Conservation (phyloP, 2,797 vertebrate species). For the Tarsius wallacei region DNA sequence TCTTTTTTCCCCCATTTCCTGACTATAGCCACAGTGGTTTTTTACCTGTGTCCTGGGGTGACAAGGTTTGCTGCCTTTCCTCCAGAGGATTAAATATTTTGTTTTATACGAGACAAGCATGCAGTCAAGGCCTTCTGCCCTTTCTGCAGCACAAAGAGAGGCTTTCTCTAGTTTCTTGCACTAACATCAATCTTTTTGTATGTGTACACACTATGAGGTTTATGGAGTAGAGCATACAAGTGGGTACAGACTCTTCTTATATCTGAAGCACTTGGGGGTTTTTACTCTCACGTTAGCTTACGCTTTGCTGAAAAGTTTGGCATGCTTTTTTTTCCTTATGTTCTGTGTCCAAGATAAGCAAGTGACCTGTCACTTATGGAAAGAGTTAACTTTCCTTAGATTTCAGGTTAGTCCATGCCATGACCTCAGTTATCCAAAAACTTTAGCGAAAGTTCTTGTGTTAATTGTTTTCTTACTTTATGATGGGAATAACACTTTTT, state of each 20-base stretch:
- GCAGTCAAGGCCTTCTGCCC: background rate
- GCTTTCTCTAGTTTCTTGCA: background rate
- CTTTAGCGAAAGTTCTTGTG: background rate
- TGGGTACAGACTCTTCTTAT: background rate
- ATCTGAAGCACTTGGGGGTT: background rate
- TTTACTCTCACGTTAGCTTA: background rate
- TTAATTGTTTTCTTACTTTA: background rate
- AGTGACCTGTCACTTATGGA: background rate
- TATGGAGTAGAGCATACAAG: background rate
- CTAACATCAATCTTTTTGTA: background rate
- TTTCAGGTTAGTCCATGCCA: background rate
- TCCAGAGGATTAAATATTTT: background rate
- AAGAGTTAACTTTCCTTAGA: background rate
- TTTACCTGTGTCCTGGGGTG: background rate
- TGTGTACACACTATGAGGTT: background rate
- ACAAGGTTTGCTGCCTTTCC: background rate
- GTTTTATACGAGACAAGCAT: background rate
- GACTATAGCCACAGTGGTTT: background rate
- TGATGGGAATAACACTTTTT: background rate
- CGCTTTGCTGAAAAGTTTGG: background rate
- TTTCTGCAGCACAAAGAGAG: background rate
- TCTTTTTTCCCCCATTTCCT: background rate
- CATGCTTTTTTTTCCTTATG: background rate
- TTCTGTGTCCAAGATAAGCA: background rate
- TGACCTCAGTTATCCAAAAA: background rate